These are phyloP conservation scores for Apamea epomidion DNA, from an alignment of 2,888 invertebrate species.

Conservation along the genomic window DNA sequence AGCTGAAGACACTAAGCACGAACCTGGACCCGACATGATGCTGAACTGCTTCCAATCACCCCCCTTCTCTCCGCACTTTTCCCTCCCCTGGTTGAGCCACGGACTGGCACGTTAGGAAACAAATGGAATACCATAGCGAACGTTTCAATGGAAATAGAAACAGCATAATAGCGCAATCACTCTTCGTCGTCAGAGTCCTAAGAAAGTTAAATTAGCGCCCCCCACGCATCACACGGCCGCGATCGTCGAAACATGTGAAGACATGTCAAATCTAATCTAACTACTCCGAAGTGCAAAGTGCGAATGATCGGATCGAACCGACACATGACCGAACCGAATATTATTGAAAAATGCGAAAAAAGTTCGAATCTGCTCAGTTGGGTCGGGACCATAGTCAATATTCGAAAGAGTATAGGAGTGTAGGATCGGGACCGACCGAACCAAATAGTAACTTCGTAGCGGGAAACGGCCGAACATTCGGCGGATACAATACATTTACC, in stretches of 20 bases:
- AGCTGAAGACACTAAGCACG: constrained; percentile 81
- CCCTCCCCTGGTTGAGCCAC: constrained; percentile 28
- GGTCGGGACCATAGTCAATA: too few relatives aligned
- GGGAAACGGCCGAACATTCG: too few relatives aligned
- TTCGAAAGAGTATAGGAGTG: too few relatives aligned
- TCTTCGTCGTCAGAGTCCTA: not conserved
- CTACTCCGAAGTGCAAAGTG: too few relatives aligned
- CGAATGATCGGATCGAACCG: too few relatives aligned
- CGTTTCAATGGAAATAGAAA: not conserved
- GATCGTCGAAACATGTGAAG: not conserved
- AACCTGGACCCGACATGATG: constrained; percentile 85
- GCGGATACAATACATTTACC: too few relatives aligned
- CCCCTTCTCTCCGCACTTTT: constrained; percentile 19
- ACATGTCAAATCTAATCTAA: not conserved
- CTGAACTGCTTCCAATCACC: constrained; percentile 11
- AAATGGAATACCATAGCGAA: constrained; percentile 47
- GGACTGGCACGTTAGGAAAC: constrained; percentile 29
- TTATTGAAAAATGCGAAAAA: too few relatives aligned
- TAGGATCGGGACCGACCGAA: too few relatives aligned
- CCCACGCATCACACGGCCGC: not conserved
- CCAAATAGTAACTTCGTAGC: too few relatives aligned
- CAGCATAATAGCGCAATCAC: not conserved
- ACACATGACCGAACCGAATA: too few relatives aligned
- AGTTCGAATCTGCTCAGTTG: too few relatives aligned
- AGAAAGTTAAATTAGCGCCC: not conserved